These are phyloP conservation scores for Hypsibius dujardini DNA, from an alignment of 1,140 invertebrate species.

Conservation along the genomic window DNA sequence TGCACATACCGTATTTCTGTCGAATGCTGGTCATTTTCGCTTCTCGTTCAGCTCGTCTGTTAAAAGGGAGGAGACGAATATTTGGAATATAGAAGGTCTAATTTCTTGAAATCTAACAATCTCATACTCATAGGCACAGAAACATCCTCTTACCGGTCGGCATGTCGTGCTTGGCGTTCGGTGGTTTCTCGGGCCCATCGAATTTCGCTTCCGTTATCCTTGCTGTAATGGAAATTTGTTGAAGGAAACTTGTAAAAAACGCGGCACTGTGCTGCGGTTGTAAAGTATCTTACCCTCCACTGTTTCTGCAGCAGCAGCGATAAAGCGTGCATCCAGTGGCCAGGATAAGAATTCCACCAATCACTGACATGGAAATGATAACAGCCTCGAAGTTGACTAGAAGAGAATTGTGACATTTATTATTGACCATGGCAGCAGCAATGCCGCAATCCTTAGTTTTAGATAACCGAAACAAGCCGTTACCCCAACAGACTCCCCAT, in stretches of 20 bases:
- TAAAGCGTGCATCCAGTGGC: slow-evolving; percentile 18
- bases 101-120: neutral
- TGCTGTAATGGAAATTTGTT: too few species aligned
- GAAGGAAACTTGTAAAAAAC: too few species aligned
- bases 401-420: slow-evolving; percentile 19
- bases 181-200: slow-evolving; percentile 9
- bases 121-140: neutral
- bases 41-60: slow-evolving; percentile 14
- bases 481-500: slow-evolving; percentile 23
- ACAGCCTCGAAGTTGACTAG: slow-evolving; percentile 22
- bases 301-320: slow-evolving; percentile 21
- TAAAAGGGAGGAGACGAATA: neutral
- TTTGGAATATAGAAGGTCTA: too few species aligned
- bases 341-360: slow-evolving; percentile 20
- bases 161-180: neutral
- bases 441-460: neutral
- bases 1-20: slow-evolving; percentile 2
- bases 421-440: neutral
- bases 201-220: neutral
- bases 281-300: neutral
- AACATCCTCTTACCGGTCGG: neutral
- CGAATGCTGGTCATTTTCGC: slow-evolving; percentile 3
- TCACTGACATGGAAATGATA: slow-evolving; percentile 18
- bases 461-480: slow-evolving; percentile 7
- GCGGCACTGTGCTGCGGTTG: neutral